Conservation (phyloP, 2,113 vertebrate species). For the Callithrix jacchus region DNA sequence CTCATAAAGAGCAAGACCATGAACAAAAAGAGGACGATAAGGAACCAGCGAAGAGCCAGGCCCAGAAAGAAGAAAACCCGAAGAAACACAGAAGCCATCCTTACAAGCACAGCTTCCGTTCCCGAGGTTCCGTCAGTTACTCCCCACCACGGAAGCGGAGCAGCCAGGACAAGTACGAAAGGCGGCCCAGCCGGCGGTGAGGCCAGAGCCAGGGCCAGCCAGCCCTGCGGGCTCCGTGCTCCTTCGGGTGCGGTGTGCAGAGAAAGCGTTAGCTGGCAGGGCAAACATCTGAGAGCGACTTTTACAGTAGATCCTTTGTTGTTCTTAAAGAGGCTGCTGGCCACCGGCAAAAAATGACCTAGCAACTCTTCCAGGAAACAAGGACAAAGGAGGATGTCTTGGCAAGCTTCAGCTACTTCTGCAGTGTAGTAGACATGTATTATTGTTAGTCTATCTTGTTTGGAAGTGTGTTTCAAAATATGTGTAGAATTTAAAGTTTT, state of each 20-base stretch:
- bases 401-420: not conserved
- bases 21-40: constrained; percentile 80
- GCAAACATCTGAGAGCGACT: constrained; percentile 31
- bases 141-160: constrained; percentile 82
- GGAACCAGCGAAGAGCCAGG: constrained; percentile 79
- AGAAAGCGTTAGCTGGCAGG: constrained; percentile 30
- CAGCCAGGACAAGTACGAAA: constrained; percentile 80
- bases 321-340: constrained; percentile 44
- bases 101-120: constrained; percentile 78
- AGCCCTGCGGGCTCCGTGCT: not conserved
- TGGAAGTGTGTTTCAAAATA: constrained; percentile 67
- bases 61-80: constrained; percentile 81
- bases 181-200: constrained; percentile 77
- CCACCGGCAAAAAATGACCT: not conserved
- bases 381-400: not conserved
- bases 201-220: not conserved
- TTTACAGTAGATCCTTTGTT: constrained; percentile 37
- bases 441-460: constrained; percentile 36
- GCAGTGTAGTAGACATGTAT: not conserved
- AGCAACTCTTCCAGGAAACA: not conserved
- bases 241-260: not conserved
- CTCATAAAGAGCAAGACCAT: constrained; percentile 85
- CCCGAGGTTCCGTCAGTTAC: constrained; percentile 74
- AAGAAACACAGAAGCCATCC: constrained; percentile 83
- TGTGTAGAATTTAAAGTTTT: constrained; percentile 67